Conservation (phyloP, 37 sponge, comb jelly and placozoan genomes). For the Ephydatia muelleri region DNA sequence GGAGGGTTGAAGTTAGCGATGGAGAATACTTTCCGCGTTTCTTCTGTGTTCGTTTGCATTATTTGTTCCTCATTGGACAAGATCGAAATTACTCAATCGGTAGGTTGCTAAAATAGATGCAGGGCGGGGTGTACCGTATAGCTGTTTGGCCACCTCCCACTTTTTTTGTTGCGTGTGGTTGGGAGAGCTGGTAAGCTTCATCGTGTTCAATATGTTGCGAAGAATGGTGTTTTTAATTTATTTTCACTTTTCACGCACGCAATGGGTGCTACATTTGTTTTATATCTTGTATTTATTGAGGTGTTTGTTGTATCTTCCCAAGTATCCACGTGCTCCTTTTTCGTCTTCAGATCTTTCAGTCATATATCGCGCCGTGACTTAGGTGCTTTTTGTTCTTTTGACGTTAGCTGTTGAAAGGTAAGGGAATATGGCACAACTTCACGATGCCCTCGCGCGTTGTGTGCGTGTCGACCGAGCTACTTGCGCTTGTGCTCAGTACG, state of each 20-base stretch:
- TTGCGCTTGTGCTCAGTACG: too few relatives aligned
- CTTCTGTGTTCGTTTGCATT: background rate
- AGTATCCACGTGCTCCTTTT: background rate
- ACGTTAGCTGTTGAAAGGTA: background rate
- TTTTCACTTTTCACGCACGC: background rate
- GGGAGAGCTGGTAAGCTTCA: background rate
- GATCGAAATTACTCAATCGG: background rate
- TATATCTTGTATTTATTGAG: background rate
- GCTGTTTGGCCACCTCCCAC: background rate
- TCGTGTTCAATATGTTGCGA: background rate
- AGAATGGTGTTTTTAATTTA: background rate
- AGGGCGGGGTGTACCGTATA: background rate
- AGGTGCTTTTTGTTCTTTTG: background rate
- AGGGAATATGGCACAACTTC: too few relatives aligned
- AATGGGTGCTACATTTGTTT: background rate
- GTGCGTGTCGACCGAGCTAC: too few relatives aligned
- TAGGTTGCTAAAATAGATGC: background rate
- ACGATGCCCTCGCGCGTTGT: too few relatives aligned
- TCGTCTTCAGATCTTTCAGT: background rate
- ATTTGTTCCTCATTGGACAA: background rate
- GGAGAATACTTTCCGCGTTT: constrained; percentile 17
- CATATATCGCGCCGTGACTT: background rate
- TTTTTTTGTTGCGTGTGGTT: background rate
- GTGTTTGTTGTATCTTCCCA: background rate
- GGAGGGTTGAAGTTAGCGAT: constrained; percentile 55